These are phyloP conservation scores for Protonibea diacanthus DNA, from an alignment of 2,797 vertebrate species.

Conservation along the genomic window DNA sequence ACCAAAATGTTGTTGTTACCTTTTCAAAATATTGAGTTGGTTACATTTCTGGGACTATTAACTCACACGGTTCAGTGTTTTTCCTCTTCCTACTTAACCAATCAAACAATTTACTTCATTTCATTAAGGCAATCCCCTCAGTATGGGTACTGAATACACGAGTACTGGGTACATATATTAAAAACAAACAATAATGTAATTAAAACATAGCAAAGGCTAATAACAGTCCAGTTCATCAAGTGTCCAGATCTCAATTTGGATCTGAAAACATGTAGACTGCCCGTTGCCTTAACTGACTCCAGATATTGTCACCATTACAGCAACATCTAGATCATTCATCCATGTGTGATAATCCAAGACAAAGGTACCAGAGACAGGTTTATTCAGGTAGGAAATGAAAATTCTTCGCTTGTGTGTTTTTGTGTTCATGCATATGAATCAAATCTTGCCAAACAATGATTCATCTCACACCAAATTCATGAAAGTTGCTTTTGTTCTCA, in stretches of 20 bases:
- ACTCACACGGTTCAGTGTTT: background rate
- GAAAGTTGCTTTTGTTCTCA: background rate
- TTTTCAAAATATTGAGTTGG: background rate
- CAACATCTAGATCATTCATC: background rate
- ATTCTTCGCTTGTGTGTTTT: background rate
- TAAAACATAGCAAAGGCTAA: background rate
- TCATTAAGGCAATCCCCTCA: background rate
- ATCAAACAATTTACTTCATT: background rate
- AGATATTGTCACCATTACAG: background rate
- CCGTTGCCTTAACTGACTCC: background rate
- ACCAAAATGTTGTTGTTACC: background rate
- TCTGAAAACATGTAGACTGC: background rate
- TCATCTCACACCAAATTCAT: background rate
- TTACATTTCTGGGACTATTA: background rate
- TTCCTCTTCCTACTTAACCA: background rate
- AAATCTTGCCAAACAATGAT: background rate
- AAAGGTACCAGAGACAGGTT: background rate
- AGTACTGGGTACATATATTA: background rate
- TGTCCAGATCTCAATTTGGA: background rate
- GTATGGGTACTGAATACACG: background rate
- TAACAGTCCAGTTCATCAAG: background rate
- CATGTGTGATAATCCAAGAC: background rate
- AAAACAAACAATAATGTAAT: background rate
- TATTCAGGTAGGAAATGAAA: background rate
- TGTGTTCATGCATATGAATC: background rate